Evolutionary conservation across 2,888 invertebrate species (phyloP), one percentile per base, ranked within the genome.

Genomic region (Deilephila elpenor): DNA sequence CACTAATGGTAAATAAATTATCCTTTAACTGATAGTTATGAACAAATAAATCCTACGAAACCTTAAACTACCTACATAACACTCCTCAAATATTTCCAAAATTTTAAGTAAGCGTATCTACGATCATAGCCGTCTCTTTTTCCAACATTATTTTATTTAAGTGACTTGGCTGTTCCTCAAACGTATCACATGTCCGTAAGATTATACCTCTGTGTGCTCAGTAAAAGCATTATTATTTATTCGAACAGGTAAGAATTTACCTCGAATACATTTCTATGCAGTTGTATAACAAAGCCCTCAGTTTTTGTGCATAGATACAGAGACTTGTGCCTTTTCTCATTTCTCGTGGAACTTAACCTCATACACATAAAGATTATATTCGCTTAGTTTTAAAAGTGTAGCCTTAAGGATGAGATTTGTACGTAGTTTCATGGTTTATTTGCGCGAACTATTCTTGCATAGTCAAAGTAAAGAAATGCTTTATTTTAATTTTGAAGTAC

Each of bases 221-320:
- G 77, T 78, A 86, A 88, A 91, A 91, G 87, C 85, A 72, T 86
- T 83, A 88, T 90, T 91, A 90, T 90, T 86, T 84, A 84, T 82
- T 79, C 79, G 83, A 76, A 84, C 93, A 93, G 93, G 93, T 93
- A 93, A 89, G 89, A 82, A 88, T 82, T 85, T 88, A 80, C 82
- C 78, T 86, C 85, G 82, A 84, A 84, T 84, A 81, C 83, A 76
- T 80, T 81, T 84, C 83, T 85, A 82, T 81, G 79, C 80, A 82
- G 75, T 77, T 81, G 75, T 78, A 77, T 77, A 75, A 84, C 59
- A 83, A 88, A 88, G 86, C 84, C 78, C n/a, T 77, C 77, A 76
- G 79, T 82, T 83, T 84, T 87, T 82, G 82, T 82, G 83, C 76
- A 77, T 81, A 74, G 70, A 53, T 71, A 60, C 73, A 60, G 32